Evolutionary conservation across 2,797 vertebrate species (phyloP), one percentile per base, ranked within the genome.

Genomic region (Clamator glandarius): DNA sequence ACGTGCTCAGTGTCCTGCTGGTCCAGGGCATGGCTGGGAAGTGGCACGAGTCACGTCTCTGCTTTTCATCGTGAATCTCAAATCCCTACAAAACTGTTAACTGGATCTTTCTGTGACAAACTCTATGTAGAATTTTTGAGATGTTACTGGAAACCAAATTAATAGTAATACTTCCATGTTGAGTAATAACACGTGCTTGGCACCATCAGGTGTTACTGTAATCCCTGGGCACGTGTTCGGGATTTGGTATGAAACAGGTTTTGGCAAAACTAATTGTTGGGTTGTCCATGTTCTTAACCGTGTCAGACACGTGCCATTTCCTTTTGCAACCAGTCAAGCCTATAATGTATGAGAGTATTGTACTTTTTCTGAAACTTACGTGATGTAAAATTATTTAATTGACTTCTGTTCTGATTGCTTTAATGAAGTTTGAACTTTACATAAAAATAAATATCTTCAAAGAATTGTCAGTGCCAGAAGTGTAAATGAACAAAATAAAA

Each of bases 321-420:
- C 97, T 96, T 98, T 97, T 97, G 97, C 98, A 98, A 95, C 97
- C 96, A 91, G 96, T 96, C 93, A 96, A 96, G 95, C 96, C 95
- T 97, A 95, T 97, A 94, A 96, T 95, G 85, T 94, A 96, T 98
- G 96, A 96, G 97, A 97, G 96, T 98, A 98, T 98, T 98, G 98
- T 98, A 98, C 95, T 98, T 98, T 98, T 98, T 98, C 98, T 95
- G 95, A 97, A 94, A 96, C 96, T 97, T 94, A 93, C 98, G 98
- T 98, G 98, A 97, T 98, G 97, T 98, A 98, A 97, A 98, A 97
- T 98, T 98, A 97, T 98, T 98, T 98, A 98, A 96, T 97, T 98
- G 98, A 98, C 97, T 98, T 99, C 98, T 98, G 98, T 98, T 98
- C 98, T 97, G 96, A 98, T 98, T 98, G 98, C 97, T 99, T 99